Evolutionary conservation across 2,888 invertebrate species (phyloP).

Genomic region (Sinhomidia bicolor): DNA sequence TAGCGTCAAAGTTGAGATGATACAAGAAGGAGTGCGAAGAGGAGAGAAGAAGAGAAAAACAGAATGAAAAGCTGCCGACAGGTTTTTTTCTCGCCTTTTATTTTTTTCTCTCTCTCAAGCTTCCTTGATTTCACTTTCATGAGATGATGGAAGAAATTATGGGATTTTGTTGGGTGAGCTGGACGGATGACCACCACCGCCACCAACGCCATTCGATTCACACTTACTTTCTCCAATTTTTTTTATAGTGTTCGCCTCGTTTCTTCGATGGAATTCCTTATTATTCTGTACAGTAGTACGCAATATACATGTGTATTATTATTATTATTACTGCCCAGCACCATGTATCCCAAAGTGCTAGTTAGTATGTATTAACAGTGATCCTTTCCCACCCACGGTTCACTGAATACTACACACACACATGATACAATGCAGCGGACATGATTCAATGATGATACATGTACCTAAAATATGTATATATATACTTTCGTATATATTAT

Average conservation of each 20-base stretch:
- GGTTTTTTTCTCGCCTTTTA: background rate
- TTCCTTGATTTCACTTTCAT: slow-evolving; percentile 34
- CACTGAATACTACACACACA: background rate
- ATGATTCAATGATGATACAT: background rate
- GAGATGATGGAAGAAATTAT: slow-evolving; percentile 32
- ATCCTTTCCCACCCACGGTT: background rate
- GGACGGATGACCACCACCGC: slow-evolving; percentile 35
- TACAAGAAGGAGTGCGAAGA: no score
- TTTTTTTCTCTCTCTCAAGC: no score
- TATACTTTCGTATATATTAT: no score
- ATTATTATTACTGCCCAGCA: background rate
- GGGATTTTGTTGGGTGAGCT: slow-evolving; percentile 52
- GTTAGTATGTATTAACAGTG: background rate
- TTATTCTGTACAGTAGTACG: background rate
- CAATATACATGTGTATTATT: background rate
- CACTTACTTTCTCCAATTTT: slow-evolving; percentile 57
- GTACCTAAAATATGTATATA: background rate
- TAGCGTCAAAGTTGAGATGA: slow-evolving; percentile 34
- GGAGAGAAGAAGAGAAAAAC: slow-evolving; percentile 1
- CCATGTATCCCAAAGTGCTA: background rate
- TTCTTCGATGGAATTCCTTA: slow-evolving; percentile 29
- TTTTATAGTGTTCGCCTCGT: slow-evolving; percentile 8
- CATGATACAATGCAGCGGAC: no score
- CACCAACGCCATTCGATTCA: slow-evolving; percentile 22
- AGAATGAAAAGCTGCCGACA: background rate